phyloP scores from a whole-genome alignment of 2,113 vertebrate genomes.

The Onychostruthus taczanowskii region DNA sequence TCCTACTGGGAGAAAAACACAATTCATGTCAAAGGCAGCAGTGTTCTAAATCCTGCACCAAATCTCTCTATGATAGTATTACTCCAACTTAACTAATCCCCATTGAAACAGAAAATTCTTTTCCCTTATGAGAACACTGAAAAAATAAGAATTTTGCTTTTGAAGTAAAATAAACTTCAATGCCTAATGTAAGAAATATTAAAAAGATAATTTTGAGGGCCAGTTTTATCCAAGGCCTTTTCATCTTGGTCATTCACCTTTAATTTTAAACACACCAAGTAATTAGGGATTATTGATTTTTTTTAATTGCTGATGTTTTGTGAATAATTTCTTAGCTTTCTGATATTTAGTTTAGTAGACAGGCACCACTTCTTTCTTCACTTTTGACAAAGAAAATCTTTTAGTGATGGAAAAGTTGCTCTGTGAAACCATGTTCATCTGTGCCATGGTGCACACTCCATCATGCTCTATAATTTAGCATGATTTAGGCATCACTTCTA shows the following conservation, averaged over 20 bases:
- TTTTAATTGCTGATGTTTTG: not conserved
- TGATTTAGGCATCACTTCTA: not conserved
- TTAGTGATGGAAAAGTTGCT: not conserved
- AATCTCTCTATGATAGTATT: not conserved
- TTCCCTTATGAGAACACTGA: not conserved
- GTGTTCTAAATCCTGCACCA: not conserved
- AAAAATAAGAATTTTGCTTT: not conserved
- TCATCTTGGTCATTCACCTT: fast-evolving
- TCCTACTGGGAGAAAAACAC: not conserved
- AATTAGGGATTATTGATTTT: not conserved
- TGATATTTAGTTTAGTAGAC: not conserved
- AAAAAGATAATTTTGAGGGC: not conserved
- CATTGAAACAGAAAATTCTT: not conserved
- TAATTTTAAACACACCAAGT: not conserved
- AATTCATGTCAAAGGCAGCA: not conserved
- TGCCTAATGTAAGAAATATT: not conserved
- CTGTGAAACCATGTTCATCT: not conserved
- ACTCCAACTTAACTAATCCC: not conserved
- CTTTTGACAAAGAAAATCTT: not conserved
- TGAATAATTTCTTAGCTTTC: not conserved
- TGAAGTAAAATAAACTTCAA: not conserved
- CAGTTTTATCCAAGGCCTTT: not conserved
- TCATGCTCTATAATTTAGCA: not conserved
- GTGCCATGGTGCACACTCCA: not conserved
- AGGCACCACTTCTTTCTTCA: not conserved